A percentile compares a stretch with the other conserved stretches of the same genome.
phyloP scores from a whole-genome alignment of 2,888 invertebrate genomes.

The Caenorhabditis sp. region DNA sequence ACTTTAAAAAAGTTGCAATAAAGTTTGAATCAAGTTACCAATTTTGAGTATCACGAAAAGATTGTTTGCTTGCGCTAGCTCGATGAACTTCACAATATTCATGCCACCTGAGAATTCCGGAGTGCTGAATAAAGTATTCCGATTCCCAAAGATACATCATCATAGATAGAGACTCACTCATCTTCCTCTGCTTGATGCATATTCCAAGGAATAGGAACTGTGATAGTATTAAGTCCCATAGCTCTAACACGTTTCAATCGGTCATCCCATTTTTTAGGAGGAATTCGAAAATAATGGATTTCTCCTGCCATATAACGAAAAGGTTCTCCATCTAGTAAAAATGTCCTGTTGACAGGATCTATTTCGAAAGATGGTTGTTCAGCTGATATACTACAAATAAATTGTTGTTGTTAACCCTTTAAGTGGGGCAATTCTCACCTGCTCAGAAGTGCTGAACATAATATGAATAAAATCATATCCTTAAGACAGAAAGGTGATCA shows the following conservation, averaged over 20 bases:
- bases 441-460: no score
- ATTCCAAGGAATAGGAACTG: slow-evolving; percentile 37
- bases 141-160: background rate
- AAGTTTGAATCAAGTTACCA: slow-evolving; percentile 17
- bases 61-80: slow-evolving; percentile 46
- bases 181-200: slow-evolving; percentile 34
- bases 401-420: no score
- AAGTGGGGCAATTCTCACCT: no score
- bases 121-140: slow-evolving; percentile 3
- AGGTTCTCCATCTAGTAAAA: slow-evolving; percentile 71
- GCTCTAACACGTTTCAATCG: slow-evolving; percentile 78
- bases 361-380: slow-evolving; percentile 29
- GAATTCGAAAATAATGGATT: slow-evolving; percentile 86
- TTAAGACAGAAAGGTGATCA: no score
- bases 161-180: slow-evolving; percentile 22
- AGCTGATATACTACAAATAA: background rate
- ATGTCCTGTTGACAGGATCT: slow-evolving; percentile 17
- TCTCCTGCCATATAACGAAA: slow-evolving; percentile 74
- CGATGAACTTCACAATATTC: slow-evolving; percentile 48
- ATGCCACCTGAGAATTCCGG: slow-evolving; percentile 19
- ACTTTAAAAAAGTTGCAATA: background rate
- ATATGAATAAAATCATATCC: no score
- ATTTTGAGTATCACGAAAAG: slow-evolving; percentile 55
- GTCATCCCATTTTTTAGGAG: slow-evolving; percentile 82
- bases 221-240: slow-evolving; percentile 40